A percentile compares a stretch with the other conserved stretches of the same genome.
Evolutionary conservation across 2,797 vertebrate genomes (phyloP).

Genomic region (Loriculus beryllinus): DNA sequence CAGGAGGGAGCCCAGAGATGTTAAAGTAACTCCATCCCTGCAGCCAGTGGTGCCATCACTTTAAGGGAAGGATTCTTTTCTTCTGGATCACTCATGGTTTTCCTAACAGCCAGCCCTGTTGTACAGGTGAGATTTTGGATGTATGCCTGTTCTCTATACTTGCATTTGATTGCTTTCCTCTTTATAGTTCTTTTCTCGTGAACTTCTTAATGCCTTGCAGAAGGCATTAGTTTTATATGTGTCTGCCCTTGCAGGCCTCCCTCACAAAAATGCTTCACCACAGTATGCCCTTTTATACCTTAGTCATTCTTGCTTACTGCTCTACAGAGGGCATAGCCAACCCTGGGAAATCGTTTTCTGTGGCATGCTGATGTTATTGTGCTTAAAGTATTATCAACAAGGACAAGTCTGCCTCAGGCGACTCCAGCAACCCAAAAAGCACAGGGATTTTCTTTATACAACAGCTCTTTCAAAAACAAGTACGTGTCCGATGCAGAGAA

Average conservation of each 20-base stretch:
- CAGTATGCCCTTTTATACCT: background rate
- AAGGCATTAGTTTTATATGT: background rate
- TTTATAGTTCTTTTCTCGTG: background rate
- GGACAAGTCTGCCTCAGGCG: slow-evolving; percentile 38
- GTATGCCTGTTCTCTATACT: background rate
- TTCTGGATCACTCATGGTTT: background rate
- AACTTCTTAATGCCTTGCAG: background rate
- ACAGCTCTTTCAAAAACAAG: slow-evolving; percentile 4
- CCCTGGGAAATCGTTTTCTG: slow-evolving; percentile 16
- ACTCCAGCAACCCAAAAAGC: slow-evolving; percentile 12
- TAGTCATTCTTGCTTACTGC: slow-evolving; percentile 30
- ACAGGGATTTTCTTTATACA: background rate
- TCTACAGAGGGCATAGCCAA: background rate
- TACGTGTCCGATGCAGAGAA: background rate
- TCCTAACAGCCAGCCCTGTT: background rate
- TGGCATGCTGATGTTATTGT: slow-evolving; percentile 9
- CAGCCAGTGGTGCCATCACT: background rate
- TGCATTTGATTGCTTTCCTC: background rate
- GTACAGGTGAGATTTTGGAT: background rate
- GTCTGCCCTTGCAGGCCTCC: background rate
- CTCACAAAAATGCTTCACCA: background rate
- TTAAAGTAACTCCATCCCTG: background rate
- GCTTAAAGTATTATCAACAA: slow-evolving; percentile 33
- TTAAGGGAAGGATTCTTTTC: background rate
- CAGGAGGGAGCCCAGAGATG: background rate